phyloP scores from a whole-genome alignment of 2,113 vertebrate genomes.

The Sapajus apella region DNA sequence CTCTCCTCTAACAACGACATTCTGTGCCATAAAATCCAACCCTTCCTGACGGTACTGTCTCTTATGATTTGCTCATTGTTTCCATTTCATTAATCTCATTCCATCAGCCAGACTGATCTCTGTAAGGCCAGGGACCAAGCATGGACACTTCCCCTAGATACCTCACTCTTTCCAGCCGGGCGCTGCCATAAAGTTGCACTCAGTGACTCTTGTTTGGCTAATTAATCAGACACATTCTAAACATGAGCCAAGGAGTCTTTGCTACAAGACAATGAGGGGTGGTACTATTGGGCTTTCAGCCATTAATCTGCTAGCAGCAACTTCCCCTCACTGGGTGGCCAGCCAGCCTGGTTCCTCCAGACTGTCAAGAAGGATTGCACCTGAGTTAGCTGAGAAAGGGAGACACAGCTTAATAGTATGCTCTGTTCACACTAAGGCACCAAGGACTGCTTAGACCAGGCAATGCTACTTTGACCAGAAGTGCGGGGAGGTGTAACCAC shows the following conservation, averaged over 20 bases:
- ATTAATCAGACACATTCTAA: neutral
- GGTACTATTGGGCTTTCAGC: neutral
- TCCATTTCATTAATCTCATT: neutral
- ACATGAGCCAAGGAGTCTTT: neutral
- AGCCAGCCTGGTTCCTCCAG: neutral
- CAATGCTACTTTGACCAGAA: constrained; percentile 61
- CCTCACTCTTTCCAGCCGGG: too few species aligned
- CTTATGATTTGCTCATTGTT: neutral
- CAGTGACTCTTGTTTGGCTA: neutral
- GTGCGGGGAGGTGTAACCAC: rapidly evolving
- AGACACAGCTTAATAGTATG: constrained; percentile 66
- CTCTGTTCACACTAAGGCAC: constrained; percentile 54
- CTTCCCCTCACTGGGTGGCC: neutral
- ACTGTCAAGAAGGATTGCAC: neutral
- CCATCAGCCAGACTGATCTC: neutral
- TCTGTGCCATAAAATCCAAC: neutral
- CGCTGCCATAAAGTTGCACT: neutral
- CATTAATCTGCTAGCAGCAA: neutral
- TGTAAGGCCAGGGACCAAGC: neutral
- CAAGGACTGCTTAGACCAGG: constrained; percentile 55
- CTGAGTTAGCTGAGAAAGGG: constrained; percentile 5
- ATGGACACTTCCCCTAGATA: neutral
- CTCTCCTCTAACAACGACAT: neutral
- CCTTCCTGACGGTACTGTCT: neutral
- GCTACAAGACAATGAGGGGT: neutral